Base-by-base conservation (phyloP, 1,140 invertebrate species). In the Zaprionus ghesquierei region DNA sequence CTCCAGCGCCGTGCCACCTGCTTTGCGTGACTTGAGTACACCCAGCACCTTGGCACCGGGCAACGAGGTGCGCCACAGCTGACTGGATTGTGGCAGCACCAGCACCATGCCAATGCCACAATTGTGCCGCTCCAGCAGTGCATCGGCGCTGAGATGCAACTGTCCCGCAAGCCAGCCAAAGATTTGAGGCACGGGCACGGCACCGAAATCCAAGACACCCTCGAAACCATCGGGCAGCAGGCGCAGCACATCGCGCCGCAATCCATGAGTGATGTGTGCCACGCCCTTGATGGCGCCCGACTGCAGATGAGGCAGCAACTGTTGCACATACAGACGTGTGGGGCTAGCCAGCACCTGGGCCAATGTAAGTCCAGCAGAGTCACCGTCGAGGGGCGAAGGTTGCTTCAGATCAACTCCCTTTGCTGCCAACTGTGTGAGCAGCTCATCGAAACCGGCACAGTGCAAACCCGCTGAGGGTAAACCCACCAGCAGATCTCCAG, bases 211-310 rank as follows among this genome's bases (percentile, higher is more conserved):
- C 29, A 98, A 84, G 53, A 93, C 92, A 4, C 95, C 96, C 35
- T 93, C 94, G 6, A 95, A 92, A 2, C 92, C 89, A 1, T 93
- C 77, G 0, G 96, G 95, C 69, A 98, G 91, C 46, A 98, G 93
- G 72, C 98, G 93, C 0, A 96, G 96, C 68, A 99, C 95, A 92
- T 99, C 99, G 93, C 98, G 97, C 1, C 95, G 92, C 10, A 99
- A 92, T 13, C 98, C 98, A 12, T 98, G 98, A 5, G 97, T 99
- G 53, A 99, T 98, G 81, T 99, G 98, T 0, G 97, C 97, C 75
- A 98, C 94, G 2, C 95, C 97, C 92, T 98, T 98, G 0, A 99
- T 93, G 18, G 69, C 49, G 29, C 95, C 95, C 2, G 93, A 93
- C 77, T 94, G 94, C 33, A 99, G 92, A n/a, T 96, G 94, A 0